Conservation (phyloP, 2,797 vertebrate genomes). For the Moxostoma hubbsi region DNA sequence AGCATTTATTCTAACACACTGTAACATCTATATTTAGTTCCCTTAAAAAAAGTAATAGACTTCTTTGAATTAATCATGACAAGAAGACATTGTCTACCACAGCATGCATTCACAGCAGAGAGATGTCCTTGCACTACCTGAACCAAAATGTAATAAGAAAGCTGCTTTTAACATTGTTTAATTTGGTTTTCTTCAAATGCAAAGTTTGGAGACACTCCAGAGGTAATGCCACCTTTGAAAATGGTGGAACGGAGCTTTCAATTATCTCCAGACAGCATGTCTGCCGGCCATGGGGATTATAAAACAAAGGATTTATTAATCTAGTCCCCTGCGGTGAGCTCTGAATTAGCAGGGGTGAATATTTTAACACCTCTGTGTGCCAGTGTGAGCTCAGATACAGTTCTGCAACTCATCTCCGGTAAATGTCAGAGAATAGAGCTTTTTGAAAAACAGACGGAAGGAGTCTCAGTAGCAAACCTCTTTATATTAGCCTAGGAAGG, state of each 20-base stretch:
- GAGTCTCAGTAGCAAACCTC: not conserved
- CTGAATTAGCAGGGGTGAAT: slow-evolving; percentile 34
- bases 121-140: not conserved
- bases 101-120: slow-evolving; percentile 13
- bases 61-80: slow-evolving; percentile 10
- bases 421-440: slow-evolving; percentile 30
- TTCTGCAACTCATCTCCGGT: slow-evolving; percentile 16
- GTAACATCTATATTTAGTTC: not conserved
- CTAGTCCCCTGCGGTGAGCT: slow-evolving; percentile 22
- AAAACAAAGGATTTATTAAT: slow-evolving; percentile 44
- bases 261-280: slow-evolving; percentile 32
- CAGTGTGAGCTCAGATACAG: slow-evolving; percentile 10
- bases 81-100: not conserved
- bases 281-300: slow-evolving; percentile 35
- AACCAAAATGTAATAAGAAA: not conserved
- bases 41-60: not conserved
- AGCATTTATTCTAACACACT: too few species aligned
- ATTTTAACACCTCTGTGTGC: slow-evolving; percentile 35
- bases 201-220: slow-evolving; percentile 6
- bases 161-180: not conserved
- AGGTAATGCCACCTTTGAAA: slow-evolving; percentile 15
- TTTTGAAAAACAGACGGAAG: not conserved
- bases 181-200: slow-evolving; percentile 11
- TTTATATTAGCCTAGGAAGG: not conserved
- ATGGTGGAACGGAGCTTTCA: slow-evolving; percentile 14